Evolutionary conservation across 2,797 vertebrate species (phyloP).

Genomic region (Dendrocincla fuliginosa): DNA sequence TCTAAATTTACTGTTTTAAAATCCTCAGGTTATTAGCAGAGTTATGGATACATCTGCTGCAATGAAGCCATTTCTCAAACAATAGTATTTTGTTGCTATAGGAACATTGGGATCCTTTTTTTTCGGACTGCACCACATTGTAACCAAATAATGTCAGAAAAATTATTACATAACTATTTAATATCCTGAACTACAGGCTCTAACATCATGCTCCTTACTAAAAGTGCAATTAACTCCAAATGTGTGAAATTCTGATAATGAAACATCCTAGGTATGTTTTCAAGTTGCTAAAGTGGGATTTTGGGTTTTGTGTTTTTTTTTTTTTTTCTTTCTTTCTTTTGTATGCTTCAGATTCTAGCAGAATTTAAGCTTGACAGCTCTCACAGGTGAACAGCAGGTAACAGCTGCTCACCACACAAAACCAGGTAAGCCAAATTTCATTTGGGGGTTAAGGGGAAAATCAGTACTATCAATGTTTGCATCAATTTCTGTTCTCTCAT

Average conservation of each 20-base stretch:
- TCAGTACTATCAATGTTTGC: neutral
- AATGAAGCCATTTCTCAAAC: neutral
- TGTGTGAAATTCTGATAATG: neutral
- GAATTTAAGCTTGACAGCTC: neutral
- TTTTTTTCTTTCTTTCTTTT: neutral
- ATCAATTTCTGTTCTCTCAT: neutral
- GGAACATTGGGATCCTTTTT: constrained; percentile 10
- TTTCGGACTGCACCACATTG: neutral
- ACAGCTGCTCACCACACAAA: neutral
- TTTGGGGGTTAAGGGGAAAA: neutral
- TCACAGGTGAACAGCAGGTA: neutral
- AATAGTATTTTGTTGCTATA: constrained; percentile 19
- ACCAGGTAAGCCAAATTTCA: neutral
- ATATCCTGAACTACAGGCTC: neutral
- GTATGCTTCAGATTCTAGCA: neutral
- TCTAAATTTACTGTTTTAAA: neutral
- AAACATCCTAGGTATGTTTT: neutral
- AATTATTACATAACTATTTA: neutral
- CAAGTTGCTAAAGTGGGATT: neutral
- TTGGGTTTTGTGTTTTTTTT: neutral
- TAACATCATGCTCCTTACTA: neutral
- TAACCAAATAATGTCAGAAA: neutral
- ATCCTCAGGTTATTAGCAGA: neutral
- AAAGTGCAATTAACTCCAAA: neutral
- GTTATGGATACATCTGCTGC: neutral